Evolutionary conservation across 2,113 vertebrate species (phyloP).

Genomic region (Hoplias malabaricus): DNA sequence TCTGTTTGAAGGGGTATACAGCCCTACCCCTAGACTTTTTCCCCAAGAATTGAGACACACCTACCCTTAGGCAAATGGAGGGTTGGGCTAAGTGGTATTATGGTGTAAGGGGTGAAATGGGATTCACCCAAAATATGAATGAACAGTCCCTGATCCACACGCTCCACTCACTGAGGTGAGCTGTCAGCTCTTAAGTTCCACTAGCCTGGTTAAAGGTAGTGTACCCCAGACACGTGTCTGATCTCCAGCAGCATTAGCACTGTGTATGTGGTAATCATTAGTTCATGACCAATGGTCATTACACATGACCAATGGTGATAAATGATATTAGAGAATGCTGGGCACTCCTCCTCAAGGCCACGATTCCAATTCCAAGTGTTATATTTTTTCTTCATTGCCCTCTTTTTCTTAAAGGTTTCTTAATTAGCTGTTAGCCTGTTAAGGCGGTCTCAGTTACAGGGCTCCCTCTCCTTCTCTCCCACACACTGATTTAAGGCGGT

Average conservation of each 20-base stretch:
- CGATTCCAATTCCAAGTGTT: neutral
- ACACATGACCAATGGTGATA: neutral
- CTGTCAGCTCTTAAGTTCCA: slow-evolving; percentile 22
- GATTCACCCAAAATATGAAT: no score
- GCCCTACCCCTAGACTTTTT: no score
- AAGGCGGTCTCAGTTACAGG: slow-evolving; percentile 64
- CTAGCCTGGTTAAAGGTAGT: slow-evolving; percentile 18
- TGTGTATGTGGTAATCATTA: neutral
- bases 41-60: no score
- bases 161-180: slow-evolving; percentile 13
- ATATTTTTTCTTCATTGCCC: neutral
- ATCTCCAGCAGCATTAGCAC: neutral
- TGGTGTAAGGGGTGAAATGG: no score
- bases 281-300: no score
- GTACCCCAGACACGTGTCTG: neutral
- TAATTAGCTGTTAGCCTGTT: slow-evolving; percentile 56
- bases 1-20: no score
- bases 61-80: no score
- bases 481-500: slow-evolving; percentile 60
- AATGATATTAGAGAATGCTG: neutral
- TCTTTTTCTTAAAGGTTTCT: slow-evolving; percentile 16
- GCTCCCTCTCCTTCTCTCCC: slow-evolving; percentile 30
- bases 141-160: slow-evolving; percentile 8
- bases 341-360: no score
- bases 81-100: neutral